Base-by-base conservation (phyloP, 1,140 invertebrate genomes). In the Drosophila willistoni region DNA sequence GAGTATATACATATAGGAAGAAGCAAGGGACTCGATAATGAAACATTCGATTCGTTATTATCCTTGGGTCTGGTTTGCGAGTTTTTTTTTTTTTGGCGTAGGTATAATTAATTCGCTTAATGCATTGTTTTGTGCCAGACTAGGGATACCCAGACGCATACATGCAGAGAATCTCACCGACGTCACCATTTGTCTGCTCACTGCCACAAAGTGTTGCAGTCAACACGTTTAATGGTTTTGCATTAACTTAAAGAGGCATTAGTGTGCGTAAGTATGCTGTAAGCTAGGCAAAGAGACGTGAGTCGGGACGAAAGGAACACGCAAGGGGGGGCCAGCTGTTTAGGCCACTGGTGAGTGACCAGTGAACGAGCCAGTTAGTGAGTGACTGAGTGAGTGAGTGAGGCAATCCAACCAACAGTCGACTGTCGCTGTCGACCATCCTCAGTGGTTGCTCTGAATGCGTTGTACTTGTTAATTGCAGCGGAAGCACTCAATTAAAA, bases 401-500 rank as follows among this genome's bases (percentile, higher is more conserved):
- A 74, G 67, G 7, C 72, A 70, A 57, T 68, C 29, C 68, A 51
- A 68, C 64, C 73, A 36, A 36, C 36, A 77, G 44, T 67, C 64
- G 65, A 61, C 29, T 29, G 9, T 36, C 63, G 13, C 29, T 29
- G 9, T 36, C 63, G 13, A 51, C 44, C 19, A 56, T 56, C 73
- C 54, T 67, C 79, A 60, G 62, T 68, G 81, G 69, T 79, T 56
- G 56, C 73, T 67, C 62, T 80, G 82, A 65, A 81, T 68, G 71
- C 81, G 82, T 81, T 86, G 83, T 83, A 89, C 77, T 89, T 89
- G 84, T 89, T 89, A 89, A 89, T 89, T 89, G 84, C 84, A 84
- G 84, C 84, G 84, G 84, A 89, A 89, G 84, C 84, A 89, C 84
- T 89, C 84, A 89, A 89, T 89, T 89, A 89, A 89, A 89, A 81